Evolutionary conservation across 2,797 vertebrate genomes (phyloP).

Genomic region (Semotilus atromaculatus): DNA sequence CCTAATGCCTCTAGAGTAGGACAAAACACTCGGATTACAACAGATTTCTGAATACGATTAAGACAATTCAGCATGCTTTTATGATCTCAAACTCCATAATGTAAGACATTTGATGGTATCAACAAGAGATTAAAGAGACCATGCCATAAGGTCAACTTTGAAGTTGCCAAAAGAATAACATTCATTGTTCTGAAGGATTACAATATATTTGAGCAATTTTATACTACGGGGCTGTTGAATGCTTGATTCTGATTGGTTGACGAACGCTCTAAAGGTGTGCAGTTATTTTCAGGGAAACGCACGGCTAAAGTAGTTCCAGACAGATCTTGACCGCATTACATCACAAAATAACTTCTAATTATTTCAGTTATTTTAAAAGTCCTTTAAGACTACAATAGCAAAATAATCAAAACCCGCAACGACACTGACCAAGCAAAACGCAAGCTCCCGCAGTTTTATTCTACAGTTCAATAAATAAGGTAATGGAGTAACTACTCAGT

Average conservation of each 20-base stretch:
- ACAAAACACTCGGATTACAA: conserved; percentile 32
- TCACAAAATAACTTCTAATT: too few relatives aligned
- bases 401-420: too few relatives aligned
- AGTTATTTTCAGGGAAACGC: too few relatives aligned
- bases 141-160: neutral
- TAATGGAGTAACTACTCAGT: neutral
- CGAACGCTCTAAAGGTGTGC: too few relatives aligned
- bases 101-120: neutral
- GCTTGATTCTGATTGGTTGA: too few relatives aligned
- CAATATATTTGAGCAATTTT: neutral
- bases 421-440: too few relatives aligned
- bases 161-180: neutral
- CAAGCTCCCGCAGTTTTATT: neutral
- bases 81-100: conserved; percentile 18
- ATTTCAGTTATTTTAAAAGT: too few relatives aligned
- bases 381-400: too few relatives aligned
- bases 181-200: neutral
- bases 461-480: neutral
- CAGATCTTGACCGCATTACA: too few relatives aligned
- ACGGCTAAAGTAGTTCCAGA: too few relatives aligned
- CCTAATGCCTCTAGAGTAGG: neutral
- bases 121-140: neutral
- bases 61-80: neutral
- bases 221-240: too few relatives aligned
- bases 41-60: conserved; percentile 44